phyloP scores from a whole-genome alignment of 2,888 invertebrate species.

The Cartodere bifasciata region DNA sequence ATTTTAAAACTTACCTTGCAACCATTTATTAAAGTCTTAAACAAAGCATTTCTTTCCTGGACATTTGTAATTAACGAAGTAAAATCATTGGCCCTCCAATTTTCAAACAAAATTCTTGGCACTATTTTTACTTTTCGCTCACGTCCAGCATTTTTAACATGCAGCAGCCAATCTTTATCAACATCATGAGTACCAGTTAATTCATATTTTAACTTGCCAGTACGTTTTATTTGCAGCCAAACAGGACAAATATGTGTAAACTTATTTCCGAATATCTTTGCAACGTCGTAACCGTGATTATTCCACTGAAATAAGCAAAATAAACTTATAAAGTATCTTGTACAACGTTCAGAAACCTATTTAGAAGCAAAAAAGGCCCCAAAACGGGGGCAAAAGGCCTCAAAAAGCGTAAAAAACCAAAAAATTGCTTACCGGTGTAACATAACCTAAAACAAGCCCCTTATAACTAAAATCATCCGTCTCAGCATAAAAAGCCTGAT shows the following conservation, averaged over 20 bases:
- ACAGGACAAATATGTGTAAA: slow-evolving; percentile 88
- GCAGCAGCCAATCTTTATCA: slow-evolving; percentile 69
- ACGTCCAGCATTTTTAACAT: slow-evolving; percentile 47
- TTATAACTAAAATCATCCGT: slow-evolving; percentile 52
- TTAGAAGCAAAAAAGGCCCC: too few relatives aligned
- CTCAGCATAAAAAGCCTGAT: slow-evolving; percentile 61
- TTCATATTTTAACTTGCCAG: slow-evolving; percentile 47
- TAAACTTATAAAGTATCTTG: slow-evolving; percentile 1
- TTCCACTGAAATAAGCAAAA: slow-evolving; percentile 66
- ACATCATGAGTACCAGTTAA: slow-evolving; percentile 70
- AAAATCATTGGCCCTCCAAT: slow-evolving; percentile 67
- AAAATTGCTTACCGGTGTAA: slow-evolving; percentile 68
- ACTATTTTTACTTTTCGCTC: slow-evolving; percentile 52
- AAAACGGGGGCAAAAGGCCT: neutral
- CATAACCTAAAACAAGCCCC: slow-evolving; percentile 74
- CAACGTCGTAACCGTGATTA: slow-evolving; percentile 82
- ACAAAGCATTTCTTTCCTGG: slow-evolving; percentile 53
- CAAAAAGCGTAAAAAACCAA: slow-evolving; percentile 2
- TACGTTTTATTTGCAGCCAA: slow-evolving; percentile 76
- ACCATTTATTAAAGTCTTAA: slow-evolving; percentile 52
- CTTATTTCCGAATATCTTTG: slow-evolving; percentile 79
- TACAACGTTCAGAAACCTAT: neutral
- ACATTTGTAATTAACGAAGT: slow-evolving; percentile 55
- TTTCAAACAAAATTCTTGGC: slow-evolving; percentile 81
- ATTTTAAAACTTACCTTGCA: too few relatives aligned